phyloP scores from a whole-genome alignment of 2,113 vertebrate species.

The Gnathochromis pfefferi region DNA sequence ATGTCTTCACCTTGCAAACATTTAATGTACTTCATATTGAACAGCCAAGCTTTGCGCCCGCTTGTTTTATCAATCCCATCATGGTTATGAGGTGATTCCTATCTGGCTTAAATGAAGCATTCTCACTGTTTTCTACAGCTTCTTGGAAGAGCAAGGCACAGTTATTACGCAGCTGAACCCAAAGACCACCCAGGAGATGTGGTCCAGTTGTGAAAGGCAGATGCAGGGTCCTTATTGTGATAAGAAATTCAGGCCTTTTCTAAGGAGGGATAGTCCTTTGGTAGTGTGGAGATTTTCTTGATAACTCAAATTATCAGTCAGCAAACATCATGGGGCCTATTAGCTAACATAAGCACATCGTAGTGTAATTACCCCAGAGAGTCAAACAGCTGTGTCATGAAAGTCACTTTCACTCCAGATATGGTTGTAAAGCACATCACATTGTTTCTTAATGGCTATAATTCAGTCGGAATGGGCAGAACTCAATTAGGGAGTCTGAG shows the following conservation, averaged over 20 bases:
- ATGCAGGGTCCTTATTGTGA: conserved; percentile 46
- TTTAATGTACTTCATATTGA: neutral
- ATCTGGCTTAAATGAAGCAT: conserved; percentile 63
- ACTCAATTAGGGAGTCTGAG: neutral
- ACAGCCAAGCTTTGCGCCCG: neutral
- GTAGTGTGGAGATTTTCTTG: conserved; percentile 33
- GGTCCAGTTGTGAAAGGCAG: conserved; percentile 46
- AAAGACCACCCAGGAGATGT: conserved; percentile 67
- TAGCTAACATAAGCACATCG: conserved; percentile 71
- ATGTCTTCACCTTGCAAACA: neutral
- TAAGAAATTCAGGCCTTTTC: conserved; percentile 49
- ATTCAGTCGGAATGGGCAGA: conserved; percentile 17
- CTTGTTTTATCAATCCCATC: conserved; percentile 41
- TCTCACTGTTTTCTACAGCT: conserved; percentile 51
- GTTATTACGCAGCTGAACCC: conserved; percentile 46
- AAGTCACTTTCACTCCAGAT: conserved; percentile 55
- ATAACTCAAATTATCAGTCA: conserved; percentile 21
- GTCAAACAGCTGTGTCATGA: conserved; percentile 47
- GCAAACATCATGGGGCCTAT: conserved; percentile 53
- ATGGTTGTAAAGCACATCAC: neutral
- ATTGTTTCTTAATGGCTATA: conserved; percentile 16
- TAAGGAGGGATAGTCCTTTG: conserved; percentile 40
- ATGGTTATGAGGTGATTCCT: conserved; percentile 37
- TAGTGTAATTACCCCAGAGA: conserved; percentile 64
- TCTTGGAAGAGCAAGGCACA: conserved; percentile 59